Base-by-base conservation (phyloP, 2,113 vertebrate genomes). In the Leuciscus idus region DNA sequence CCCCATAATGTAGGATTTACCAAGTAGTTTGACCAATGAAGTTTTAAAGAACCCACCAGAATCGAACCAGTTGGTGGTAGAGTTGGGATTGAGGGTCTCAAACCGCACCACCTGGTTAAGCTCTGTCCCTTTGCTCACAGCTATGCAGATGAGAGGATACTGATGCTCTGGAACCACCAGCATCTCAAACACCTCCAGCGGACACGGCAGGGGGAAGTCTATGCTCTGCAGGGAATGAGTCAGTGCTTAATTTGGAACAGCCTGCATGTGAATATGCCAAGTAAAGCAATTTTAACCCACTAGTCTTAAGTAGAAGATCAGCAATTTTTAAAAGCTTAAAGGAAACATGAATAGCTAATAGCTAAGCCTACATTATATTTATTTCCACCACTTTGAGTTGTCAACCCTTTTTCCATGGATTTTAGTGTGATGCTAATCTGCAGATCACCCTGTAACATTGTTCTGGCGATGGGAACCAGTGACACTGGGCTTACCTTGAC, bases 131-230 rank as follows among this genome's bases (percentile, higher is more conserved):
- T 95, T 97, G 61, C 96, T 96, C 93, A 99, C 97, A 17, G 96
- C 98, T 10, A 99, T 96, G 83, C 98, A 99, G 91, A 99, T 96
- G 81, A 99, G 95, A n/a, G 98, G 98, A 91, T 97, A 99, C 79
- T 96, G 96, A 85, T 98, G 97, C 85, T 98, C 98, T 0, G 98
- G 97, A 21, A 99, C 97, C 86, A 99, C 97, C 94, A 99, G 90
- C 97, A 99, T 98, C 94, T 99, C 98, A 91, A 99, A 98, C 87
- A 99, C 93, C 85, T 97, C 96, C 91, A 99, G 91, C 0, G 98
- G 98, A 92, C 97, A 98, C 0, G 97, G 98, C 90, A 99, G 93
- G 39, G 97, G 97, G 90, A 99, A 98, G 89, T 99, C 98, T 90
- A 99, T 97, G 93, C 96, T 96, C 98, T 99, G 88, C 57, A 55